Percentiles rank a stretch among this genome's conserved stretches.
Evolutionary conservation across 2,113 vertebrate species (phyloP).

Genomic region (Piprites chloris): DNA sequence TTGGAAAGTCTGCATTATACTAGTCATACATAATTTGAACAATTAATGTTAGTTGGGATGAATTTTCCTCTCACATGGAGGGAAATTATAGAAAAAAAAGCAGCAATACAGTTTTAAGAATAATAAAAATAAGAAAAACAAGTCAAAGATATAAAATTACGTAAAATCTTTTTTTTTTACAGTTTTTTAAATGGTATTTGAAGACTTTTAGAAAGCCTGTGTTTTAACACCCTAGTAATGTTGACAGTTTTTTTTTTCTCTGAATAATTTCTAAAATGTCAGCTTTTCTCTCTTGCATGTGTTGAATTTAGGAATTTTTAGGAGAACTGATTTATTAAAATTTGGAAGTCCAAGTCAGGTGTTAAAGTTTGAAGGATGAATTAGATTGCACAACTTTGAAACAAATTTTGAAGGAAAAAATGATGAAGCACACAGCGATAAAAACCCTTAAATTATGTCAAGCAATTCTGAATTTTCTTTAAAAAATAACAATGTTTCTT

Average conservation of each 20-base stretch:
- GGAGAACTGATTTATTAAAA: neutral
- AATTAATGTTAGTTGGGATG: neutral
- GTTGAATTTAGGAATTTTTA: neutral
- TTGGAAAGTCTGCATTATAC: neutral
- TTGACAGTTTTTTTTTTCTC: accelerated
- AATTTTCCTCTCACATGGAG: neutral
- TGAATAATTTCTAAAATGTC: neutral
- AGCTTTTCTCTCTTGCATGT: neutral
- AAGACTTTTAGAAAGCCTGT: neutral
- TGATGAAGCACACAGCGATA: neutral
- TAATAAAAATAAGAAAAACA: neutral
- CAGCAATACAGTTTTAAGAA: neutral
- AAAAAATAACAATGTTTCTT: neutral
- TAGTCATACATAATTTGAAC: neutral
- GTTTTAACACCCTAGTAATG: neutral
- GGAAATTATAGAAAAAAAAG: neutral
- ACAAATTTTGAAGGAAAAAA: neutral
- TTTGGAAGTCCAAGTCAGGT: neutral
- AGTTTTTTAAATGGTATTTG: neutral
- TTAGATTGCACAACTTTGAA: neutral
- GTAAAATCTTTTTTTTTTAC: neutral
- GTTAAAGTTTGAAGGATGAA: neutral
- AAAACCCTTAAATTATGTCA: neutral
- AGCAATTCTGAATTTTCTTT: neutral
- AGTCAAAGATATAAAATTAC: neutral